Evolutionary conservation across 2,888 invertebrate species (phyloP).

Genomic region (Chloromyia formosa): DNA sequence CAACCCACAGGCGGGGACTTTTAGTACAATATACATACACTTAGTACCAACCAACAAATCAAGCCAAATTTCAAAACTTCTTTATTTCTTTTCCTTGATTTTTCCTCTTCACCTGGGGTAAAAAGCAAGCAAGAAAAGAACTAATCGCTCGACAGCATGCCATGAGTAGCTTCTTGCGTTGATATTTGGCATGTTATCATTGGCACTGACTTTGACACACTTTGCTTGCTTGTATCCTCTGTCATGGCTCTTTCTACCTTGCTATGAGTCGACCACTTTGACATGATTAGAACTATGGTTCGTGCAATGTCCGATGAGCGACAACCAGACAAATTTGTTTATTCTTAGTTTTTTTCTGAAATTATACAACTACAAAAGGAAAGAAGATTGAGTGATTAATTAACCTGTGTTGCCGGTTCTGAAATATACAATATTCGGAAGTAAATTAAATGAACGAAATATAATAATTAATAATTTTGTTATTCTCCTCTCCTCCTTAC

Average conservation of each 20-base stretch:
- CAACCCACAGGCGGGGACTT: too few species aligned
- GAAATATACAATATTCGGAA: too few species aligned
- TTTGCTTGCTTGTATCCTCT: constrained; percentile 34
- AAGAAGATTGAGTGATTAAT: not conserved
- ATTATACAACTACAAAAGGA: not conserved
- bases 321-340: constrained; percentile 19
- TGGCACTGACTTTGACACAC: constrained; percentile 50
- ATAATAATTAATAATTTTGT: too few species aligned
- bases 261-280: not conserved
- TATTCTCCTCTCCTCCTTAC: too few species aligned
- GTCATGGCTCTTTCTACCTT: constrained; percentile 18
- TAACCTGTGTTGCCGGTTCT: too few species aligned
- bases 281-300: not conserved
- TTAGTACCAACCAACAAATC: too few species aligned
- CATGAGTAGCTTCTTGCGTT: not conserved
- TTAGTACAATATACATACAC: too few species aligned
- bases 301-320: not conserved
- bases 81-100: too few species aligned
- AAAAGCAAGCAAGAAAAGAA: not conserved
- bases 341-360: not conserved
- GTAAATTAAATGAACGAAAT: too few species aligned
- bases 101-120: too few species aligned
- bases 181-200: constrained; percentile 29
- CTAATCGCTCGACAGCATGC: too few species aligned
- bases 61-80: too few species aligned